Percentiles rank a stretch among this genome's conserved stretches.
These are phyloP conservation scores for Bos indicus DNA, from an alignment of 2,113 vertebrate genomes.

Conservation along the genomic window DNA sequence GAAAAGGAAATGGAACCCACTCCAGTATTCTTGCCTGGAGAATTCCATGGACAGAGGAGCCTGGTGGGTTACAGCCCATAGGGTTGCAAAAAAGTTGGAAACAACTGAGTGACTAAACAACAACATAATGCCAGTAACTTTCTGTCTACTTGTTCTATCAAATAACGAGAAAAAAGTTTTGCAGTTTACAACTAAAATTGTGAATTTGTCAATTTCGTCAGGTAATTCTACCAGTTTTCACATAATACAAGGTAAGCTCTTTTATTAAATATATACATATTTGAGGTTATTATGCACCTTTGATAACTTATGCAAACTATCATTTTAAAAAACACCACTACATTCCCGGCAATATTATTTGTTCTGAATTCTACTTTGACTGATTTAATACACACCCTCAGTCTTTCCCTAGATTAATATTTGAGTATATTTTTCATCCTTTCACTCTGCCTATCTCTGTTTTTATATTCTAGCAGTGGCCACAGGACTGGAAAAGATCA, in stretches of 20 bases:
- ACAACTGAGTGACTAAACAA: not conserved
- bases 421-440: not conserved
- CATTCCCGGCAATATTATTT: not conserved
- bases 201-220: not conserved
- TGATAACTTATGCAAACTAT: not conserved
- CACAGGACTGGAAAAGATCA: not conserved
- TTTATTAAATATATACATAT: not conserved
- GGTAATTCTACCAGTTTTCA: not conserved
- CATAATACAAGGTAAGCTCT: not conserved
- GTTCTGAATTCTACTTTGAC: not conserved
- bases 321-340: not conserved
- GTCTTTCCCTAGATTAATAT: not conserved
- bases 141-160: not conserved
- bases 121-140: not conserved
- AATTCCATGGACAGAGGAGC: not conserved
- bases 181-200: not conserved
- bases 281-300: not conserved
- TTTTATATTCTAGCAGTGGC: not conserved
- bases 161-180: not conserved
- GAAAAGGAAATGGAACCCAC: not conserved
- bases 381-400: not conserved
- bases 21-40: not conserved
- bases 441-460: not conserved
- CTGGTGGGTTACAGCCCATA: not conserved
- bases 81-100: not conserved